Percentiles rank a stretch among this genome's conserved stretches.
These are phyloP conservation scores for Glyptemys insculpta DNA, from an alignment of 2,797 vertebrate genomes.

Conservation along the genomic window DNA sequence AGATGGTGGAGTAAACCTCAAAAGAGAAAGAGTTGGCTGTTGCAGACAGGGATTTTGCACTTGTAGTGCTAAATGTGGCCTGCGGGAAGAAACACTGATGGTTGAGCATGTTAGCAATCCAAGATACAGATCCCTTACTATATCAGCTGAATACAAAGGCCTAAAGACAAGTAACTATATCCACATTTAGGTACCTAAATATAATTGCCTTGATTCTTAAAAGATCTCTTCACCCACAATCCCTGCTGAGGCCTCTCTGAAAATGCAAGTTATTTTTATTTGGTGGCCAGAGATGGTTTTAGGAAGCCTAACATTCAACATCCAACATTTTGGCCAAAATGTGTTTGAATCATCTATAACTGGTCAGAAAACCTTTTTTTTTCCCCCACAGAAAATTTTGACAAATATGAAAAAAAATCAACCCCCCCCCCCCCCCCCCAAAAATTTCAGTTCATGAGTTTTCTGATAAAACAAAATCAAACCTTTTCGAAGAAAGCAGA, in stretches of 20 bases:
- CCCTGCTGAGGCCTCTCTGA: background rate
- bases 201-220: accelerated
- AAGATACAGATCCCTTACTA: constrained; percentile 15
- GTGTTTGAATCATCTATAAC: background rate
- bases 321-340: background rate
- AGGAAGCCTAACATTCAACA: background rate
- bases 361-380: background rate
- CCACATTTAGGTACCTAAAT: background rate
- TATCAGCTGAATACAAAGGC: background rate
- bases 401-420: background rate
- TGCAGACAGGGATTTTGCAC: background rate
- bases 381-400: background rate
- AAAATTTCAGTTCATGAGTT: background rate
- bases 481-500: background rate
- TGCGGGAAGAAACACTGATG: constrained; percentile 44
- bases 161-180: accelerated
- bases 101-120: background rate
- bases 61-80: constrained; percentile 25
- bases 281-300: background rate
- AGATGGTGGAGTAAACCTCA: constrained; percentile 67
- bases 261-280: background rate
- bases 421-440: accelerated
- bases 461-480: background rate
- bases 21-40: constrained; percentile 41
- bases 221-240: background rate